Percentiles rank a stretch among this genome's conserved stretches.
phyloP scores from a whole-genome alignment of 2,888 invertebrate genomes.

The Phengaris arion region DNA sequence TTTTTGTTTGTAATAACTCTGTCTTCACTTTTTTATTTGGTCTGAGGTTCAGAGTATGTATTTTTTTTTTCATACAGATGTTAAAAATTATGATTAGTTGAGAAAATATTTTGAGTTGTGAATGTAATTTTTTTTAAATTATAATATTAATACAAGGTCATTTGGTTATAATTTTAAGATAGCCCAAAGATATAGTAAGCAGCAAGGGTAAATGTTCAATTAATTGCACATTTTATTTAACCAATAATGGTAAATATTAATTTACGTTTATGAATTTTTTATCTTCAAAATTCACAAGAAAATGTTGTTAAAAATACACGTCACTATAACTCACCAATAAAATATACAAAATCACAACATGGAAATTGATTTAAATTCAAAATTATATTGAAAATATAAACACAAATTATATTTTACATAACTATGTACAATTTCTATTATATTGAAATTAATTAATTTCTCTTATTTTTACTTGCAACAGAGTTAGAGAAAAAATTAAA shows the following conservation, averaged over 20 bases:
- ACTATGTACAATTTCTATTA: slow-evolving; percentile 6
- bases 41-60: too few species aligned
- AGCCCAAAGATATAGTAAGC: background rate
- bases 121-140: background rate
- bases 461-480: slow-evolving; percentile 38
- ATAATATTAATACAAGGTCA: background rate
- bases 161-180: slow-evolving; percentile 10
- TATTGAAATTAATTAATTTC: background rate
- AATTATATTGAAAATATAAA: background rate
- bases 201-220: background rate
- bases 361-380: background rate
- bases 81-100: too few species aligned
- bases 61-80: too few species aligned
- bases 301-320: background rate
- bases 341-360: background rate
- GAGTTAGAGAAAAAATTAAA: slow-evolving; percentile 40
- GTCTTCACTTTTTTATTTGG: too few species aligned
- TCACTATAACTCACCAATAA: background rate
- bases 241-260: background rate
- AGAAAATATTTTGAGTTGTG: background rate
- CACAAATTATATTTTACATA: background rate
- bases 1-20: too few species aligned
- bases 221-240: background rate
- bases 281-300: background rate
- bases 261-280: background rate